Conservation (phyloP, 2,113 vertebrate genomes). For the Centropristis striata region DNA sequence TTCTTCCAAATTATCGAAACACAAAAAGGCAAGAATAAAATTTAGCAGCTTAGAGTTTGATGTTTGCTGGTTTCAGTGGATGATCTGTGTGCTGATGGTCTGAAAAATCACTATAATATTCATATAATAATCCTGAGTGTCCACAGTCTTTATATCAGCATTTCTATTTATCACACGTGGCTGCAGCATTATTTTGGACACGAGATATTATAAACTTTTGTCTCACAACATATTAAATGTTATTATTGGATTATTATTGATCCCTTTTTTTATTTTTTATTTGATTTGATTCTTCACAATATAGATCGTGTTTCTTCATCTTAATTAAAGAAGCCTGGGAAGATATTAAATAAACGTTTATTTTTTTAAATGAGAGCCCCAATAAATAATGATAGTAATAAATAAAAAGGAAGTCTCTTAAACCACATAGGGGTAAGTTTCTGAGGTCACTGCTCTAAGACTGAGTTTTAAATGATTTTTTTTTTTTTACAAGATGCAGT, state of each 20-base stretch:
- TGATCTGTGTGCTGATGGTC: constrained; percentile 29
- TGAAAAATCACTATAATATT: constrained; percentile 24
- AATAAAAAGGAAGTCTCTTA: neutral
- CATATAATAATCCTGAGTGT: constrained; percentile 1
- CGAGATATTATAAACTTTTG: constrained; percentile 10
- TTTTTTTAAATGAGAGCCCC: neutral
- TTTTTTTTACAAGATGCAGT: no score
- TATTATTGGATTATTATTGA: constrained; percentile 45
- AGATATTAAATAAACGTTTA: neutral
- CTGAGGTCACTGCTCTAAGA: neutral
- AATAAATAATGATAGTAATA: neutral
- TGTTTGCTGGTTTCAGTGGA: constrained; percentile 26
- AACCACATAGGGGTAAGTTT: neutral
- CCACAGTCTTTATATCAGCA: neutral
- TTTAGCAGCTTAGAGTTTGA: constrained; percentile 43
- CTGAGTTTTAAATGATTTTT: neutral
- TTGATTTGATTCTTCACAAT: constrained; percentile 16
- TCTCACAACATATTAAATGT: constrained; percentile 10
- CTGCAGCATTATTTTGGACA: neutral
- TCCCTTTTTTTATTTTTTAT: constrained; percentile 21
- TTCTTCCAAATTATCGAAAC: constrained; percentile 21
- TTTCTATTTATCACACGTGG: neutral
- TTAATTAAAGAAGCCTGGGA: neutral
- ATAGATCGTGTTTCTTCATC: constrained; percentile 40
- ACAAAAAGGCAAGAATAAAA: constrained; percentile 42